Percentiles rank a stretch among this genome's conserved stretches.
Evolutionary conservation across 2,113 vertebrate genomes (phyloP).

Genomic region (Centropristis striata): DNA sequence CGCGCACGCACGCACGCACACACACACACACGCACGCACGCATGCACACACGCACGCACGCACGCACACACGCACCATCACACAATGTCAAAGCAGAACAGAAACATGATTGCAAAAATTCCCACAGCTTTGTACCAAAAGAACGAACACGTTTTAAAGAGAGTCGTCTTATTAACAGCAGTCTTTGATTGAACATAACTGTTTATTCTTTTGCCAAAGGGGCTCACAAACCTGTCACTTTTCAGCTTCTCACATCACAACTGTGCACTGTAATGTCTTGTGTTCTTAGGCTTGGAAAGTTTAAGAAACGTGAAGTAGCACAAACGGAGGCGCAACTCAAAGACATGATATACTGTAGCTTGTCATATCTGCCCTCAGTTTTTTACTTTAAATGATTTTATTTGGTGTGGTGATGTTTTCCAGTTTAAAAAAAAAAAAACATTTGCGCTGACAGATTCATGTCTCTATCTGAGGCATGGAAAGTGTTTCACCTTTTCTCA

Average conservation of each 20-base stretch:
- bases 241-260: slow-evolving; percentile 54
- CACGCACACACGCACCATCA: slow-evolving; percentile 4
- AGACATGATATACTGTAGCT: slow-evolving; percentile 43
- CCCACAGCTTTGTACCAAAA: slow-evolving; percentile 56
- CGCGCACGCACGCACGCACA: too few species aligned
- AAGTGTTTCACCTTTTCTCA: slow-evolving; percentile 29
- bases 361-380: slow-evolving; percentile 55
- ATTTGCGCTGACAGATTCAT: slow-evolving; percentile 44
- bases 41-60: not conserved
- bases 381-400: slow-evolving; percentile 52
- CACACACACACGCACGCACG: not conserved
- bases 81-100: slow-evolving; percentile 74
- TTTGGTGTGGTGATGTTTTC: slow-evolving; percentile 37
- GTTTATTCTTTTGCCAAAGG: slow-evolving; percentile 68
- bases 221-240: slow-evolving; percentile 63
- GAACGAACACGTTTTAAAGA: slow-evolving; percentile 49
- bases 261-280: slow-evolving; percentile 25
- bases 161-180: slow-evolving; percentile 55
- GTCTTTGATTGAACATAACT: slow-evolving; percentile 67
- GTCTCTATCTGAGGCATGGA: slow-evolving; percentile 33
- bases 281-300: slow-evolving; percentile 47
- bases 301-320: slow-evolving; percentile 62
- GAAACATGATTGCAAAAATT: slow-evolving; percentile 73
- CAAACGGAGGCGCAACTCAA: slow-evolving; percentile 47
- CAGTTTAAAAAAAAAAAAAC: slow-evolving; percentile 6